phyloP scores from a whole-genome alignment of 2,888 invertebrate species.

The Hyles lineata region DNA sequence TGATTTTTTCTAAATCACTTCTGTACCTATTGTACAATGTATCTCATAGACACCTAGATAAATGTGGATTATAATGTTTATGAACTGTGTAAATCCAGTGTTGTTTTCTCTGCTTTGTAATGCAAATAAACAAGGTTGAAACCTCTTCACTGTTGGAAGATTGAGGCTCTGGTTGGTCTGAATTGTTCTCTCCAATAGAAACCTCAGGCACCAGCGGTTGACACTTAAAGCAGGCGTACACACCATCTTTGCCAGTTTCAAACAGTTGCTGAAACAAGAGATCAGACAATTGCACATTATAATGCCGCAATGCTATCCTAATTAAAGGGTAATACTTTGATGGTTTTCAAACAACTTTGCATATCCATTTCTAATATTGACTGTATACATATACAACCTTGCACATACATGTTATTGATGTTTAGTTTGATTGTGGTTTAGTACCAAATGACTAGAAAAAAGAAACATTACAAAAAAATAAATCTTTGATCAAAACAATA shows the following conservation, averaged over 20 bases:
- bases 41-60: too few relatives aligned
- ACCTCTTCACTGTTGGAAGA: slow-evolving; percentile 58
- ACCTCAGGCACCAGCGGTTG: slow-evolving; percentile 81
- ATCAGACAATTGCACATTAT: not conserved
- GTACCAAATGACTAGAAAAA: too few relatives aligned
- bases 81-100: too few relatives aligned
- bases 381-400: too few relatives aligned
- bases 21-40: too few relatives aligned
- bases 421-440: not conserved
- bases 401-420: not conserved
- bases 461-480: not conserved
- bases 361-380: too few relatives aligned
- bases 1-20: too few relatives aligned
- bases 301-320: not conserved
- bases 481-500: not conserved
- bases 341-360: too few relatives aligned
- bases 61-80: too few relatives aligned
- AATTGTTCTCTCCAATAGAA: slow-evolving; percentile 65
- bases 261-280: slow-evolving; percentile 72
- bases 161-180: slow-evolving; percentile 51
- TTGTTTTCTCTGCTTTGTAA: too few relatives aligned
- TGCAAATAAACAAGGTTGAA: slow-evolving; percentile 14
- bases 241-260: slow-evolving; percentile 76
- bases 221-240: slow-evolving; percentile 80
- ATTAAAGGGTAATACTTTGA: not conserved